Base-by-base conservation (phyloP, 53 echinoderm and acorn worm genomes). In the Mesocentrotus franciscanus region DNA sequence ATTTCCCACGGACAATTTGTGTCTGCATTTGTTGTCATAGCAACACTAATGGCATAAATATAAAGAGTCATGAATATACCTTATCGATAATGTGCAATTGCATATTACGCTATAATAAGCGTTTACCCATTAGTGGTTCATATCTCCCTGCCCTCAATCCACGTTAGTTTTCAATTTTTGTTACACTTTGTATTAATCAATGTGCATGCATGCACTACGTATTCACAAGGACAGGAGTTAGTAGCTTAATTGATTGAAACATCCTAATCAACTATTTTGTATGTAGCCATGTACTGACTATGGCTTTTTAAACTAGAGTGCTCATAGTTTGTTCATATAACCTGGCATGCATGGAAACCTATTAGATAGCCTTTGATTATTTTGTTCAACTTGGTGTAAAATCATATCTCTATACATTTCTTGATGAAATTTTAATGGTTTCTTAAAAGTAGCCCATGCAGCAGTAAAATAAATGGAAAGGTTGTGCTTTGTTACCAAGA, bases 21-120 rank as follows among this genome's bases (percentile, higher is more conserved):
- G n/a, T 49, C 9, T 58, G n/a, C 87, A 87, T 87, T 57, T 56
- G 87, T 58, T 87, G 87, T 58, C 87, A 27, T 87, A 58, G 87
- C 27, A n/a, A 87, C 87, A 27, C 42, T 87, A 87, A 87, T 87
- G 87, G 87, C 59, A 87, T 13, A 58, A 56, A 87, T 81, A 81
- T 34, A 16, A 16, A 87, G 49, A 81, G 81, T 42, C 6, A 27
- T n/a, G n/a, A n/a, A n/a, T n/a, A 24, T 87, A 58, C 36, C 49
- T 42, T 58, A n/a, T 58, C 26, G 4, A 10, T 58, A 58, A 87
- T 87, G 58, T 13, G n/a, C 57, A 87, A 87, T 87, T n/a, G 58
- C 87, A 10, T 18, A n/a, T n/a, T 0, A 12, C 2, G n/a, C 3
- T 24, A 87, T 58, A 24, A 56, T 57, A 9, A 58, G 56, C 42